phyloP scores from a whole-genome alignment of 53 echinoderm and acorn worm genomes.

The Apostichopus leukothele region DNA sequence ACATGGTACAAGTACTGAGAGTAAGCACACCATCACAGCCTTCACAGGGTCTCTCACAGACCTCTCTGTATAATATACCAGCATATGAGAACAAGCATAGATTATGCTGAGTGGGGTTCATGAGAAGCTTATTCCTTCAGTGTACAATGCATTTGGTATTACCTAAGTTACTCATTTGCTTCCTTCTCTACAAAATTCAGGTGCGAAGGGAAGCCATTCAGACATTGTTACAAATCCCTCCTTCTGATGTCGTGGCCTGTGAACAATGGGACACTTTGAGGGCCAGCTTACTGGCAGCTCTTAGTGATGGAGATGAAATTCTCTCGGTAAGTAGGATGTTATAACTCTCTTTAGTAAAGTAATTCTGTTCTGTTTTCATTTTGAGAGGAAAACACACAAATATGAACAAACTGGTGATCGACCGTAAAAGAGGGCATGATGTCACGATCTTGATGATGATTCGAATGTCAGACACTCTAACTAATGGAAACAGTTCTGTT shows the following conservation, averaged over 20 bases:
- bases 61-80: background rate
- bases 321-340: conserved; percentile 68
- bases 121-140: too few species aligned
- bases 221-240: conserved; percentile 80
- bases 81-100: background rate
- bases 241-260: conserved; percentile 90
- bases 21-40: too few species aligned
- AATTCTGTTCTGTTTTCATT: too few species aligned
- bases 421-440: background rate
- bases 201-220: conserved; percentile 77
- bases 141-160: too few species aligned
- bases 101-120: too few species aligned
- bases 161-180: background rate
- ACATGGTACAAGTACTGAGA: too few species aligned
- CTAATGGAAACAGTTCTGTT: too few species aligned
- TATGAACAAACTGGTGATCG: background rate
- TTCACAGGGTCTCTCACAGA: background rate
- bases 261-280: conserved; percentile 91
- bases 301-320: conserved; percentile 73
- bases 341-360: too few species aligned
- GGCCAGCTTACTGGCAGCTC: conserved; percentile 70
- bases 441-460: too few species aligned
- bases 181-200: conserved; percentile 17
- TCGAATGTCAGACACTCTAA: too few species aligned
- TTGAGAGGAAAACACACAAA: background rate